phyloP scores from a whole-genome alignment of 1,140 invertebrate species.

The Maconellicoccus hirsutus region DNA sequence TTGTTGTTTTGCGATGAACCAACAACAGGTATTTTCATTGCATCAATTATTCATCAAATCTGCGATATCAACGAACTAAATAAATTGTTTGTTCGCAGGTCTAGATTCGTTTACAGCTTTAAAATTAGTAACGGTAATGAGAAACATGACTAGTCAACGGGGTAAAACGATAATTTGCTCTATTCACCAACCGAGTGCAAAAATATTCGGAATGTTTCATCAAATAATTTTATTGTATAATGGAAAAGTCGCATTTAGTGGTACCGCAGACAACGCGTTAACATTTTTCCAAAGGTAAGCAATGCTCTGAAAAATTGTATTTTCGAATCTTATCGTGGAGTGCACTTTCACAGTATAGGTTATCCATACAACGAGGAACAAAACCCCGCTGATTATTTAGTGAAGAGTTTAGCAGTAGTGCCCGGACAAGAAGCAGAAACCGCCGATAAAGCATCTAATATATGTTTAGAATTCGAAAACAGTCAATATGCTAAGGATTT shows the following conservation, averaged over 20 bases:
- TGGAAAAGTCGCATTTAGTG: constrained; percentile 78
- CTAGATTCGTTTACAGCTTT: constrained; percentile 86
- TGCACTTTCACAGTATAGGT: constrained; percentile 44
- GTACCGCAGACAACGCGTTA: constrained; percentile 55
- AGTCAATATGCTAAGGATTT: constrained; percentile 62
- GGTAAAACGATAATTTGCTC: constrained; percentile 86
- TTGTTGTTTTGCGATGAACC: constrained; percentile 93
- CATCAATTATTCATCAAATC: background rate
- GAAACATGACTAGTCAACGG: constrained; percentile 42
- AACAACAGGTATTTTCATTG: constrained; percentile 53
- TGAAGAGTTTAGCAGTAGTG: constrained; percentile 57
- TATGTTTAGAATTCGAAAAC: constrained; percentile 66
- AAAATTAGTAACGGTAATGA: constrained; percentile 66
- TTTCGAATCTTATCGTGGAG: background rate
- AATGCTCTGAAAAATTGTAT: no score
- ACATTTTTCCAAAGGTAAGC: constrained; percentile 65
- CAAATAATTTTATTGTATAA: constrained; percentile 76
- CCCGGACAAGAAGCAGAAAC: constrained; percentile 33
- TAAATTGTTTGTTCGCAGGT: constrained; percentile 36
- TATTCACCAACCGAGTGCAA: constrained; percentile 94
- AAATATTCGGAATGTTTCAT: constrained; percentile 79
- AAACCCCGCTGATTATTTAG: constrained; percentile 88
- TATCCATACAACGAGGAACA: constrained; percentile 68
- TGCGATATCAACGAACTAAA: background rate
- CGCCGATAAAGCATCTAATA: constrained; percentile 55